Evolutionary conservation across 1,140 invertebrate genomes (phyloP).

Genomic region (Maconellicoccus hirsutus): DNA sequence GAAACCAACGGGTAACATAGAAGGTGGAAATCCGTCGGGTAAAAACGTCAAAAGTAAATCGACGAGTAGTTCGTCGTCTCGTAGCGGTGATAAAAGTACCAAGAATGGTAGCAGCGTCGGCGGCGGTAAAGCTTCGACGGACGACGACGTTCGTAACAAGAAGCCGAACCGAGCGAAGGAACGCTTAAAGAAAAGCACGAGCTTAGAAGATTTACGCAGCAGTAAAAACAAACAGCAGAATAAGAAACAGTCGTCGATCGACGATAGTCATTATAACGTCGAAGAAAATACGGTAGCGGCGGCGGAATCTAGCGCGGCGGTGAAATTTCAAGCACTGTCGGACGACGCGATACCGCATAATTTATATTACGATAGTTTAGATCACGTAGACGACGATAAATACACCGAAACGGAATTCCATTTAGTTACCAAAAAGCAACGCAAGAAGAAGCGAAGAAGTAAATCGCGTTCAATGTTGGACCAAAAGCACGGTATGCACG

Average conservation of each 20-base stretch:
- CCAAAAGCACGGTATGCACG: not conserved
- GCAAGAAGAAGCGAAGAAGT: slow-evolving; percentile 45
- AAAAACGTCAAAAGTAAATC: slow-evolving; percentile 21
- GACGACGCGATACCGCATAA: not conserved
- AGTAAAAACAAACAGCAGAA: slow-evolving; percentile 26
- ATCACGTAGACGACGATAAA: not conserved
- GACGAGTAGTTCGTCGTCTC: not conserved
- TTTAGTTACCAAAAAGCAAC: slow-evolving; percentile 59
- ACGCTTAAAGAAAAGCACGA: slow-evolving; percentile 28
- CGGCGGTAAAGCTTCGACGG: slow-evolving; percentile 28
- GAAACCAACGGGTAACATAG: slow-evolving; percentile 30
- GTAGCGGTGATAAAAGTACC: not conserved
- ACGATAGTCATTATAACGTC: slow-evolving; percentile 25
- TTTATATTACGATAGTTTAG: slow-evolving; percentile 1
- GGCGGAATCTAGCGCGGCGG: not conserved
- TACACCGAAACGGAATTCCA: slow-evolving; percentile 43
- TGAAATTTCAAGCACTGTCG: not conserved
- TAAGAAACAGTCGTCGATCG: slow-evolving; percentile 36
- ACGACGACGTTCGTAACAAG: slow-evolving; percentile 24
- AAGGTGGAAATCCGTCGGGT: slow-evolving; percentile 30
- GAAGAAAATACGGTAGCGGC: not conserved
- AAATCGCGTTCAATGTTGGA: not conserved
- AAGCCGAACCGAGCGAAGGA: slow-evolving; percentile 25
- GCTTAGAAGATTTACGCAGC: slow-evolving; percentile 47
- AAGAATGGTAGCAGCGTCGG: not conserved